phyloP scores from a whole-genome alignment of 2,797 vertebrate genomes.

The Lagodon rhomboides region DNA sequence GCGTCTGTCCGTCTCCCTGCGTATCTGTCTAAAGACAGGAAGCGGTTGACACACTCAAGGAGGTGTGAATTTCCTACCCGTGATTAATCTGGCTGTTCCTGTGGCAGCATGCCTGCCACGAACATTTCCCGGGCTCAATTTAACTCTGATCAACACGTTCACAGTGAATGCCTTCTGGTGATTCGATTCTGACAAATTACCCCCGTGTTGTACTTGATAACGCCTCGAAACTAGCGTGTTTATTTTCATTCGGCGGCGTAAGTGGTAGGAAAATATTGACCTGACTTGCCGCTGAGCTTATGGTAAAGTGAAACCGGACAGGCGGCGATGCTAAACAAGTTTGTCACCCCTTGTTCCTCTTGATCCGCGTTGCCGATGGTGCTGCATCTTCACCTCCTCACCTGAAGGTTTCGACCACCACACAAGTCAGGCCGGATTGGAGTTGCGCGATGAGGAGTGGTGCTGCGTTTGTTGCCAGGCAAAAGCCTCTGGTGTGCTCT shows the following conservation, averaged over 20 bases:
- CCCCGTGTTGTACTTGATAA: slow-evolving; percentile 48
- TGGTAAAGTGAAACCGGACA: slow-evolving; percentile 29
- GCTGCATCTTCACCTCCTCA: slow-evolving; percentile 27
- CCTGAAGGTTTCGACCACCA: slow-evolving; percentile 34
- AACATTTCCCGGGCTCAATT: slow-evolving; percentile 61
- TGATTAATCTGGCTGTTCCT: slow-evolving; percentile 74
- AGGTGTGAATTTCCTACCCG: slow-evolving; percentile 76
- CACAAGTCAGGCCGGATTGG: slow-evolving; percentile 29
- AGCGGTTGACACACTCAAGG: slow-evolving; percentile 66
- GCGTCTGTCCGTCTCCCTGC: slow-evolving; percentile 65
- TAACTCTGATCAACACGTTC: slow-evolving; percentile 66
- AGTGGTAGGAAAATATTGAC: slow-evolving; percentile 46
- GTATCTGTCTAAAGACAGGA: slow-evolving; percentile 71
- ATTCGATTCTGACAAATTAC: slow-evolving; percentile 68
- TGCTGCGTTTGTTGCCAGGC: slow-evolving; percentile 32
- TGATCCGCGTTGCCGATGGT: slow-evolving; percentile 42
- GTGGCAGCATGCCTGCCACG: slow-evolving; percentile 52
- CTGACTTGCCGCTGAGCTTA: slow-evolving; percentile 22
- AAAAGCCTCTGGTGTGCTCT: slow-evolving; percentile 29
- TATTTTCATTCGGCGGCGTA: slow-evolving; percentile 32
- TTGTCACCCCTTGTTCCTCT: slow-evolving; percentile 8
- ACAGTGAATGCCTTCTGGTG: slow-evolving; percentile 56
- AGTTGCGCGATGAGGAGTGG: slow-evolving; percentile 17
- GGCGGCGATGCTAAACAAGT: slow-evolving; percentile 31
- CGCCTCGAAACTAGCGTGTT: slow-evolving; percentile 44